Base-by-base conservation (phyloP, 2,888 invertebrate species). In the Coecobrya sp. region DNA sequence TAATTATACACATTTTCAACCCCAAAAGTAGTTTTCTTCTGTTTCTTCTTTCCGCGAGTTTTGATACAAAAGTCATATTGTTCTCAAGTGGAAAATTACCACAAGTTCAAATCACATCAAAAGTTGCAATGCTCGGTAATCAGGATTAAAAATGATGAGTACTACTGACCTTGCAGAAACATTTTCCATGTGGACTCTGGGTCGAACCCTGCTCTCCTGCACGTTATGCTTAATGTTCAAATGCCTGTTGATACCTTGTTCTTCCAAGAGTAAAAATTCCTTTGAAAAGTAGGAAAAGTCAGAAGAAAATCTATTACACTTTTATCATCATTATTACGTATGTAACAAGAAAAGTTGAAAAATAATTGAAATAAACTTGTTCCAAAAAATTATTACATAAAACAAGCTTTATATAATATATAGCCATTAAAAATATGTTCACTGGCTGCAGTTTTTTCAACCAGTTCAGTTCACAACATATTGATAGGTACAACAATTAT, bases 141-240 rank as follows among this genome's bases (percentile, higher is more conserved):
- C 13, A 19, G 2, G 13, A 79, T 55, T 0, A 0, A 49, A 25
- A 79, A 79, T 79, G 13, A 55, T 79, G 42, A 30, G 7, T 1
- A 65, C 25, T 22, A 76, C 55, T 88, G 22, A 92, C 93, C 89
- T 93, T 49, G 92, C 92, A 1, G 87, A 87, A 25, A 93, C 73
- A 89, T 92, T 89, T 49, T 93, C 87, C 89, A 92, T 90, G 13
- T 87, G 89, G 27, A 93, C 73, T 98, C 91, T 19, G 0, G 91
- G 91, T 25, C 30, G 65, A 25, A 70, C 30, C 25, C 82, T 25
- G 55, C 55, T 55, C 19, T 91, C 91, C 13, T 52, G 73, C 19
- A 59, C 59, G 19, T 81, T 81, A 3, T 81, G 86, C 91, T 91
- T 91, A 4, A 91, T 55, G 42, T 87, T 91, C 13, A 91, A 27